Evolutionary conservation across 2,797 vertebrate genomes (phyloP).

Genomic region (Otolemur crassicaudatus): DNA sequence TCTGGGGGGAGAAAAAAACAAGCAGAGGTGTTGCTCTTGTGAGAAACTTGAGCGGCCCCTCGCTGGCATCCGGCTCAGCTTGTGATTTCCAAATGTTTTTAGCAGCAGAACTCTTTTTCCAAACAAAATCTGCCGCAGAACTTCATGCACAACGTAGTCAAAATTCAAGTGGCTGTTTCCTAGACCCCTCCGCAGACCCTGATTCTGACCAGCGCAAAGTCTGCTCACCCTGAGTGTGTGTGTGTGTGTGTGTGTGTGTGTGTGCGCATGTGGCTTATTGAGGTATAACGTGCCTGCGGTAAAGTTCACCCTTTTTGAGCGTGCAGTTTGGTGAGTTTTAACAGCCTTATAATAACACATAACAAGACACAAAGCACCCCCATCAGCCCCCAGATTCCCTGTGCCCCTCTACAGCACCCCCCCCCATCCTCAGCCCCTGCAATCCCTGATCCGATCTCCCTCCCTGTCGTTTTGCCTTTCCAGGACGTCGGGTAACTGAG

Average conservation of each 20-base stretch:
- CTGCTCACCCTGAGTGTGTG: too few relatives aligned
- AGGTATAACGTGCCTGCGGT: background rate
- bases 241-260: too few relatives aligned
- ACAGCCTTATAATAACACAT: background rate
- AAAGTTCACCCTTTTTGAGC: background rate
- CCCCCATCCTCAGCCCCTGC: accelerated
- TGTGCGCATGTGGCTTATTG: background rate
- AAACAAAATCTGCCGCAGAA: background rate
- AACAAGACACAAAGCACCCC: background rate
- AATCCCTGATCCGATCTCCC: background rate
- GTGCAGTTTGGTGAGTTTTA: background rate
- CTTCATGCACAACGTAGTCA: background rate
- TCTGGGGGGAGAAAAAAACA: background rate
- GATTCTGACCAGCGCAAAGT: background rate
- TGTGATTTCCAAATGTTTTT: constrained; percentile 31
- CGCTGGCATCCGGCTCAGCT: background rate
- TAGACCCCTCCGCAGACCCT: background rate
- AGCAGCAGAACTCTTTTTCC: background rate
- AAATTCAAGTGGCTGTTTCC: background rate
- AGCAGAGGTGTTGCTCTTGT: background rate
- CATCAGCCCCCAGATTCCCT: background rate
- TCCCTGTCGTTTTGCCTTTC: background rate
- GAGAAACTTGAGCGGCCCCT: background rate
- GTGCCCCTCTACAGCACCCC: background rate
- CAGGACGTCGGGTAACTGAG: background rate